Base-by-base conservation (phyloP, 2,113 vertebrate genomes). In the Platycercus adscitus region DNA sequence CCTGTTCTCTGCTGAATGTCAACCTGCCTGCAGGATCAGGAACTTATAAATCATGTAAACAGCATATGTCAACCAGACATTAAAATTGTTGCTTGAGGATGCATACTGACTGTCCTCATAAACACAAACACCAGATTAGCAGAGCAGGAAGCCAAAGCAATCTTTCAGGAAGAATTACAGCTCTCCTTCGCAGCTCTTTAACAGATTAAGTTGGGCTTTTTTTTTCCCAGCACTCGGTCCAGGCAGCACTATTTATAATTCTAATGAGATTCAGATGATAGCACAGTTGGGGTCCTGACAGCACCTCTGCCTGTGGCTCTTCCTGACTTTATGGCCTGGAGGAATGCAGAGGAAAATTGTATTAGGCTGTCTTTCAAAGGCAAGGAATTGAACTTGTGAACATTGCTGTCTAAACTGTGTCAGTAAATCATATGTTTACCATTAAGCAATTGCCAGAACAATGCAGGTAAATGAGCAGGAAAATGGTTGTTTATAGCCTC, bases 201-300 rank as follows among this genome's bases (percentile, higher is more conserved):
- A 73, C 44, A 90, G 80, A 86, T 88, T 68, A 89, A 50, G 47
- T 71, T 81, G 23, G 79, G 21, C 5, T 10, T 77, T 63, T 77
- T 77, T 43, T 83, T n/a, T 11, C 50, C 50, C 47, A 49, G 47
- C 47, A 49, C 47, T 49, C 4, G 4, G 23, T 49, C 21, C 12
- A 11, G 37, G 47, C 0, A 0, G n/a, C 69, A 81, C 72, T 97
- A 61, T 72, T 93, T 77, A 91, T 65, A 91, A 92, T 79, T 52
- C 43, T 86, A 94, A 93, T 76, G n/a, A 89, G 90, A 92, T 91
- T 94, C 90, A 89, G 47, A 91, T 55, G 43, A 81, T 89, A 91
- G 90, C 71, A 19, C 61, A 89, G 49, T 31, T 79, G 72, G 9
- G n/a, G 64, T 75, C 69, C 60, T 92, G 55, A 94, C 10, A 94